These are phyloP conservation scores for Nephrotoma appendiculata DNA, from an alignment of 2,888 invertebrate genomes.

Conservation along the genomic window DNA sequence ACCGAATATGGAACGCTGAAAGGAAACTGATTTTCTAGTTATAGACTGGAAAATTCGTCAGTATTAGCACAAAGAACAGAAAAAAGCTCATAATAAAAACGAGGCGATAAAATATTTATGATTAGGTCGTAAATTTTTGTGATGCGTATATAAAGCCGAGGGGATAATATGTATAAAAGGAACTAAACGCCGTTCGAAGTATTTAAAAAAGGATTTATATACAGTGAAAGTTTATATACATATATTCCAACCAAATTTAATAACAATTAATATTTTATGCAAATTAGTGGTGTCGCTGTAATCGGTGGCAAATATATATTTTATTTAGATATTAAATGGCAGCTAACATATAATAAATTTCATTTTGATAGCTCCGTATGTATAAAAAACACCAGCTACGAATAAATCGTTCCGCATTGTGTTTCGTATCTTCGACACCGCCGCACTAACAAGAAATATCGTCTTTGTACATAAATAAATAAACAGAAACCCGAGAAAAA, in stretches of 20 bases:
- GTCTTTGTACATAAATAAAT: not conserved
- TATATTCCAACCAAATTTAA: not conserved
- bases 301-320: too few relatives aligned
- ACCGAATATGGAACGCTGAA: not conserved
- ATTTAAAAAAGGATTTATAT: not conserved
- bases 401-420: not conserved
- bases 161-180: not conserved
- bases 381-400: not conserved
- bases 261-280: not conserved
- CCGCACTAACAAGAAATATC: not conserved
- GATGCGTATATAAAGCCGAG: not conserved
- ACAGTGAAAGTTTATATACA: not conserved
- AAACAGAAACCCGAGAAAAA: not conserved
- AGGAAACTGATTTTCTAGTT: not conserved
- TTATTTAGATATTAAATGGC: too few relatives aligned
- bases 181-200: not conserved
- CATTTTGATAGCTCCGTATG: too few relatives aligned
- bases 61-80: not conserved
- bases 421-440: not conserved
- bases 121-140: not conserved
- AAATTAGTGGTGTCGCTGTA: too few relatives aligned
- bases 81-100: not conserved
- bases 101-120: not conserved
- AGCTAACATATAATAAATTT: not conserved
- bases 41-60: not conserved